Evolutionary conservation across 2,797 vertebrate genomes (phyloP).

Genomic region (Macrochelys suwanniensis): DNA sequence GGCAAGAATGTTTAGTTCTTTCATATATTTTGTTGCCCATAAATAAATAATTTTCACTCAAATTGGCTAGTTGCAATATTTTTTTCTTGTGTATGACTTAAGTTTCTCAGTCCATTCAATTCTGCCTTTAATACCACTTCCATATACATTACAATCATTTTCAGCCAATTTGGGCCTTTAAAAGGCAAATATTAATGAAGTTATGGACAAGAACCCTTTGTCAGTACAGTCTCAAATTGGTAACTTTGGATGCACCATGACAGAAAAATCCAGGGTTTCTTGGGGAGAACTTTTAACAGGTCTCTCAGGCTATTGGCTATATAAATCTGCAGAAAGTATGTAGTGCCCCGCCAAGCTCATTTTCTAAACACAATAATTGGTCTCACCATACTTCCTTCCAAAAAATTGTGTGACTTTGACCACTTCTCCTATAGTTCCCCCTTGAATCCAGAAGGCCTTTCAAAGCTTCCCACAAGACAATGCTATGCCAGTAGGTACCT

Average conservation of each 20-base stretch:
- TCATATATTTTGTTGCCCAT: no score
- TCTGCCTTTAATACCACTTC: not conserved
- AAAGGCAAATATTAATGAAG: not conserved
- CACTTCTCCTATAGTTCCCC: no score
- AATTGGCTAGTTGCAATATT: not conserved
- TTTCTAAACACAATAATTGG: not conserved
- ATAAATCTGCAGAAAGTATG: not conserved
- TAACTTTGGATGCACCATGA: not conserved
- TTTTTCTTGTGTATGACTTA: not conserved
- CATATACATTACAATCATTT: not conserved
- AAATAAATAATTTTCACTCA: no score
- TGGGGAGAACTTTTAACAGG: no score
- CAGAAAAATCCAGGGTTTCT: not conserved
- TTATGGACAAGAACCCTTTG: not conserved
- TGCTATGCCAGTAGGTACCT: not conserved
- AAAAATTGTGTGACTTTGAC: no score
- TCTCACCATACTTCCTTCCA: not conserved
- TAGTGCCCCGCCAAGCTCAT: not conserved
- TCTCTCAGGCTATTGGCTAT: not conserved
- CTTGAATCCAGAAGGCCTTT: no score
- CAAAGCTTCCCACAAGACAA: no score
- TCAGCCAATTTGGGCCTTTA: not conserved
- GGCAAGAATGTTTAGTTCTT: no score
- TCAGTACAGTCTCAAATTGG: not conserved
- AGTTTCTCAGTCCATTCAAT: not conserved